Base-by-base conservation (phyloP, 2,113 vertebrate species). In the Lepus americanus region DNA sequence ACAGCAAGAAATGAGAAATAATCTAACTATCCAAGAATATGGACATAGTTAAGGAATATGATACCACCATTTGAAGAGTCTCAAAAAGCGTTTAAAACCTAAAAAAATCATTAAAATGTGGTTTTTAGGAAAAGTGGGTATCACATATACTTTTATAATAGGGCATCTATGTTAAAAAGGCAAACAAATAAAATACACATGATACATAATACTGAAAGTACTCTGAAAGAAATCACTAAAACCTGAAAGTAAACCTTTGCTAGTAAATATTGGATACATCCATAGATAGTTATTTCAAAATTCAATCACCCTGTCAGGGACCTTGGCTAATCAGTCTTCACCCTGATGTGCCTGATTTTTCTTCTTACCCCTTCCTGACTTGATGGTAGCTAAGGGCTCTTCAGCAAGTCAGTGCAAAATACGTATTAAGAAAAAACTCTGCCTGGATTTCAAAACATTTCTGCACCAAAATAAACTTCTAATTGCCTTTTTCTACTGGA, bases 1-100 rank as follows among this genome's bases (percentile, higher is more conserved):
- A 85, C 9, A 84, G 72, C 36, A 88, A 90, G 39, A 93, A 85
- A 85, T 76, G 36, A 87, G 29, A 93, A 96, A 85, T 83, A 82
- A 89, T 85, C 49, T 69, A 93, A 81, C 36, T 86, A 90, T 23
- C 69, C 27, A 84, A 70, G 76, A 95, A 64, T 53, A 67, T n/a
- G 29, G 55, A 96, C 91, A 82, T 39, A 81, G 11, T 72, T 94
- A 49, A 91, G 23, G 22, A 79, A 87, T 59, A 90, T 6, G 19
- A 80, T 70, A 79, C 20, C 19, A 53, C 20, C 29, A 64, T 84
- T 86, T 87, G 22, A 87, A 87, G 5, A 44, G 6, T 69, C 59
- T 53, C n/a, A 39, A 94, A 90, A 29, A 11, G 39, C 4, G n/a
- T 69, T 76, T 70, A 72, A 92, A 92, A 90, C 77, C 84, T 88